Base-by-base conservation (phyloP, 2,113 vertebrate genomes). In the Furnarius figulus region DNA sequence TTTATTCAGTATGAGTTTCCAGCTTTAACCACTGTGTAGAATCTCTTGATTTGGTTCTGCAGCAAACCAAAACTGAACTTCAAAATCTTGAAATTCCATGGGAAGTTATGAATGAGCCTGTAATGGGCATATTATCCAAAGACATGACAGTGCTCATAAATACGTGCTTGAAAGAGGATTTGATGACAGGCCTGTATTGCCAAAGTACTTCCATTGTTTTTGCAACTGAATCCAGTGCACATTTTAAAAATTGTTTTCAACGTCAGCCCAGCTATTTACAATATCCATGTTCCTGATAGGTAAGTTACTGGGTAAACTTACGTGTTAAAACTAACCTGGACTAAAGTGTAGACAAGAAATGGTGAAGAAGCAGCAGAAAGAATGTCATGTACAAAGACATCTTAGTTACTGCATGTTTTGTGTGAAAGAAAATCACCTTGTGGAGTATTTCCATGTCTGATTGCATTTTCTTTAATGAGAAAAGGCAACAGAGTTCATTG, bases 321-420 rank as follows among this genome's bases (percentile, higher is more conserved):
- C 17, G 31, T 80, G 10, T 27, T 53, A 96, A 97, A 96, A 5
- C 87, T 95, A 92, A 77, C 58, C 27, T 86, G 58, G 72, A 92
- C 92, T 95, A 86, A 98, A 97, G 95, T 88, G 47, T 81, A 96
- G 33, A 50, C 14, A 55, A 37, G 55, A 56, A 61, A 5, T 21
- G 16, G 23, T 18, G 76, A 80, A 62, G 39, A 67, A 80, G 31
- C 21, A 61, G 21, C 23, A 56, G 49, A 47, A 55, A 44, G 9
- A 13, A 28, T 10, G 21, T 25, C 8, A 15, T 42, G 74, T 59
- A 94, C 67, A 81, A 77, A 95, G 62, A 87, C 82, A 72, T 94
- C 88, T 97, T 97, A 95, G 94, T 95, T 95, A 78, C 75, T 59
- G 86, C 95, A 89, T 33, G 21, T 97, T 96, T 97, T 73, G 70